Evolutionary conservation across 2,888 invertebrate genomes (phyloP).

Genomic region (Limulus polyphemus): DNA sequence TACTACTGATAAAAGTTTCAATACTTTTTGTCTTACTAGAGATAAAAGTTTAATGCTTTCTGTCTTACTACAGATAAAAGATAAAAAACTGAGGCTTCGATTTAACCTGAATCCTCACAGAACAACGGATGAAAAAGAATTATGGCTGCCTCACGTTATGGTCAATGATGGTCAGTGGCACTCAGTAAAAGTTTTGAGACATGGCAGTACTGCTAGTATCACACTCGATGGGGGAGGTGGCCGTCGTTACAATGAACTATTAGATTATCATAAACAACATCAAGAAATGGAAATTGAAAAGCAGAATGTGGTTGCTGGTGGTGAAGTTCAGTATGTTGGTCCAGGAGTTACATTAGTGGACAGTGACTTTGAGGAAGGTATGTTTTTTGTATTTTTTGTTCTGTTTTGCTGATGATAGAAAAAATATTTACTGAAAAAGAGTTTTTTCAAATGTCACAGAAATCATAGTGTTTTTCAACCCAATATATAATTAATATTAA

Average conservation of each 20-base stretch:
- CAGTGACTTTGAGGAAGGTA: constrained; percentile 85
- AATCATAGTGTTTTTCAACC: too few relatives aligned
- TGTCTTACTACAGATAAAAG: constrained; percentile 54
- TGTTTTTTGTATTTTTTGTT: constrained; percentile 1
- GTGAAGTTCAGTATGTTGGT: constrained; percentile 88
- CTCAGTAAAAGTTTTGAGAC: constrained; percentile 75
- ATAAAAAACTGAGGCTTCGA: constrained; percentile 74
- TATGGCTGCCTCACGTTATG: constrained; percentile 76
- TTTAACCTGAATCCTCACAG: constrained; percentile 83
- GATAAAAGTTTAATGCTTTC: too few relatives aligned
- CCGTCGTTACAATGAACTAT: constrained; percentile 80
- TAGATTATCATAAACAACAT: constrained; percentile 67
- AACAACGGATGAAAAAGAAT: constrained; percentile 68
- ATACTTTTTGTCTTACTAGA: too few relatives aligned
- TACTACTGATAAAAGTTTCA: too few relatives aligned
- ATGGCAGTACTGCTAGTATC: constrained; percentile 81
- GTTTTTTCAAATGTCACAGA: too few relatives aligned
- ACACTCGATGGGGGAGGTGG: constrained; percentile 93
- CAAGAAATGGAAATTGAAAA: constrained; percentile 86
- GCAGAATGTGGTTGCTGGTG: constrained; percentile 88
- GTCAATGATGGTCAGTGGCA: constrained; percentile 98
- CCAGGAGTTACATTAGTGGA: constrained; percentile 87
- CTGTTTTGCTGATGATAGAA: too few relatives aligned
- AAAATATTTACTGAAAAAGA: too few relatives aligned
- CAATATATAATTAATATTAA: too few relatives aligned